These are phyloP conservation scores for Nerophis lumbriciformis DNA, from an alignment of 2,113 vertebrate genomes.

Conservation along the genomic window DNA sequence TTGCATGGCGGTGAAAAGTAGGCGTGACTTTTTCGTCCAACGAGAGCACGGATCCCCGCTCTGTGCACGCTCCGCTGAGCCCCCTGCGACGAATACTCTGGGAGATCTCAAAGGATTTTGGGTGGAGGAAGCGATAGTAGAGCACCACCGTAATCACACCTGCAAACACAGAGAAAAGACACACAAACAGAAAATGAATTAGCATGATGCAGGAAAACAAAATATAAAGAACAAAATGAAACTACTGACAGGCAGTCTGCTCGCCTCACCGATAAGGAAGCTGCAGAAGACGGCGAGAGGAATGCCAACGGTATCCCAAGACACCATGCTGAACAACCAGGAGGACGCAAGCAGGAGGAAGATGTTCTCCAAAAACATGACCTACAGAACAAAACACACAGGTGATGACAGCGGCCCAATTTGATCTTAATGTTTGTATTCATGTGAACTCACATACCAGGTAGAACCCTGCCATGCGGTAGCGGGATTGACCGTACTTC, in stretches of 20 bases:
- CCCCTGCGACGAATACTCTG: conserved; percentile 62
- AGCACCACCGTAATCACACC: conserved; percentile 72
- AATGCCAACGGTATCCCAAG: conserved; percentile 69
- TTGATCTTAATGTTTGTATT: too few relatives aligned
- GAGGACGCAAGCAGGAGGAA: conserved; percentile 78
- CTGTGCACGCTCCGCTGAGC: conserved; percentile 27
- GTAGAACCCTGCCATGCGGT: conserved; percentile 74
- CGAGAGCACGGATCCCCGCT: conserved; percentile 40
- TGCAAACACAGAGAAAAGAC: conserved; percentile 53
- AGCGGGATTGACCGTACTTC: conserved; percentile 72
- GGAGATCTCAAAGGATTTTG: conserved; percentile 79
- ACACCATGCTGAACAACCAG: conserved; percentile 68
- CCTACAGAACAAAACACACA: conserved; percentile 24
- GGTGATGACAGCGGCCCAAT: too few relatives aligned
- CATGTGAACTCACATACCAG: conserved; percentile 54
- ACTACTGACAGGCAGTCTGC: neutral
- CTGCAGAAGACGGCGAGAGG: conserved; percentile 68
- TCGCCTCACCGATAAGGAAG: conserved; percentile 75
- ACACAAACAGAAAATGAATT: neutral
- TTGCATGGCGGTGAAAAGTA: conserved; percentile 56
- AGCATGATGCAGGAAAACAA: neutral
- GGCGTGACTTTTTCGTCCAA: conserved; percentile 43
- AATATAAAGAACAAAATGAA: neutral
- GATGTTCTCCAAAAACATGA: conserved; percentile 72
- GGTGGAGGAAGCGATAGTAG: conserved; percentile 82